Evolutionary conservation across 2,113 vertebrate species (phyloP).

Genomic region (Empidonax traillii): DNA sequence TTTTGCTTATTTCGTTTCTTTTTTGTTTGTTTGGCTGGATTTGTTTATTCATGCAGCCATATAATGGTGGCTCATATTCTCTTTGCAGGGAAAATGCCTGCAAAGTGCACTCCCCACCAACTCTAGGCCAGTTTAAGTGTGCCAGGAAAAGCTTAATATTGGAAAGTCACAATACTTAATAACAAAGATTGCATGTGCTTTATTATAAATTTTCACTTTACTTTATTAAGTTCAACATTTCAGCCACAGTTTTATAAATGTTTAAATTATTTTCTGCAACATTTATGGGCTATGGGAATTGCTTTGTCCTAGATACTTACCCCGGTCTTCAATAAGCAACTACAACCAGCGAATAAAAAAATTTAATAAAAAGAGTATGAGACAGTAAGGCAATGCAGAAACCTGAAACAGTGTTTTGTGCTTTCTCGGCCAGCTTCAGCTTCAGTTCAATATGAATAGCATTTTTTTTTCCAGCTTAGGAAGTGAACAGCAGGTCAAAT

Average conservation of each 20-base stretch:
- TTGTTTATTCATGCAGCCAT: neutral
- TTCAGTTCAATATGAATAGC: neutral
- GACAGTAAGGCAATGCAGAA: neutral
- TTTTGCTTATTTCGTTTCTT: neutral
- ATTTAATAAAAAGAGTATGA: neutral
- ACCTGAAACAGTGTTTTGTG: neutral
- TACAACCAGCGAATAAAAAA: neutral
- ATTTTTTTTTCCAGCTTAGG: slow-evolving; percentile 36
- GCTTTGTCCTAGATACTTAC: neutral
- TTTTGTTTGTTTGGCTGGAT: neutral
- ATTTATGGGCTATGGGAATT: neutral
- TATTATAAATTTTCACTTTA: neutral
- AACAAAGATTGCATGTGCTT: neutral
- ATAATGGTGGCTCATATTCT: neutral
- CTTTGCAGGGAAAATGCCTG: neutral
- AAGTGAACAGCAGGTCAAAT: slow-evolving; percentile 50
- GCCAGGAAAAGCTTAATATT: neutral
- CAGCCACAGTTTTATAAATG: neutral
- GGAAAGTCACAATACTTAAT: neutral
- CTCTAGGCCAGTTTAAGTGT: neutral
- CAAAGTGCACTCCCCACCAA: neutral
- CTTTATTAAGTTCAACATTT: neutral
- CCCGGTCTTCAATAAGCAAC: neutral
- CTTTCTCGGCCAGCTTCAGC: slow-evolving; percentile 19
- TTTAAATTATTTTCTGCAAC: neutral